These are phyloP conservation scores for Argyrosomus regius DNA, from an alignment of 2,797 vertebrate species.

Conservation along the genomic window DNA sequence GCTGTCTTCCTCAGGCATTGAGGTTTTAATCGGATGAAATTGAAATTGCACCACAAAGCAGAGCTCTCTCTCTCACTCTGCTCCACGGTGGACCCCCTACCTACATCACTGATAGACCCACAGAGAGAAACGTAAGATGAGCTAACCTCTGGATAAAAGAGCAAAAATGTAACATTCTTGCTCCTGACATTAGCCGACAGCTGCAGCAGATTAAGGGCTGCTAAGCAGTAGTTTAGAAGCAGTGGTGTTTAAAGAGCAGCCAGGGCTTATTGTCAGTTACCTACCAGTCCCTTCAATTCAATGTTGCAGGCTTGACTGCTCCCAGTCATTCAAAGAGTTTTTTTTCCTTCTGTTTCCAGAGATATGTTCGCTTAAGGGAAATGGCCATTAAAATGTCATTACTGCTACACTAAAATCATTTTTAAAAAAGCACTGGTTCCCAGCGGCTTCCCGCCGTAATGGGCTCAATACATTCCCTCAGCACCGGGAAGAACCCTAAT, in stretches of 20 bases:
- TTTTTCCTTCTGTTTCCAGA: conserved; percentile 71
- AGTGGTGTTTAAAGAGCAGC: conserved; percentile 74
- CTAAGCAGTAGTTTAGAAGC: conserved; percentile 70
- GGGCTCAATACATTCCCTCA: conserved; percentile 76
- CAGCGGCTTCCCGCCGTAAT: conserved; percentile 75
- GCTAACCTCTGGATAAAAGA: conserved; percentile 49
- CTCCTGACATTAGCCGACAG: conserved; percentile 65
- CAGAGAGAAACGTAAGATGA: conserved; percentile 20
- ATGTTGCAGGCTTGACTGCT: conserved; percentile 72
- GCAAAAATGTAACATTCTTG: conserved; percentile 29
- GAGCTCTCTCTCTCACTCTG: background rate
- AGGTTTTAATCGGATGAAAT: conserved; percentile 42
- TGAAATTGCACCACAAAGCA: conserved; percentile 44
- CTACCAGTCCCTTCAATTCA: conserved; percentile 67
- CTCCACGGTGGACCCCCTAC: conserved; percentile 16
- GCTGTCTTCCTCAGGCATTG: conserved; percentile 1
- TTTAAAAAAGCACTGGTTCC: conserved; percentile 78
- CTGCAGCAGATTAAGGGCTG: conserved; percentile 68
- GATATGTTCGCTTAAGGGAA: conserved; percentile 81
- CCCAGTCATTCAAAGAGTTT: conserved; percentile 62
- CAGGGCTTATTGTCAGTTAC: conserved; percentile 74
- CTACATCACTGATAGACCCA: conserved; percentile 35
- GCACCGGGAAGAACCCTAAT: conserved; percentile 73
- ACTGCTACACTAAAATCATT: conserved; percentile 77
- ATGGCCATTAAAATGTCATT: conserved; percentile 86